phyloP scores from a whole-genome alignment of 2,113 vertebrate species.

The Helogale parvula region DNA sequence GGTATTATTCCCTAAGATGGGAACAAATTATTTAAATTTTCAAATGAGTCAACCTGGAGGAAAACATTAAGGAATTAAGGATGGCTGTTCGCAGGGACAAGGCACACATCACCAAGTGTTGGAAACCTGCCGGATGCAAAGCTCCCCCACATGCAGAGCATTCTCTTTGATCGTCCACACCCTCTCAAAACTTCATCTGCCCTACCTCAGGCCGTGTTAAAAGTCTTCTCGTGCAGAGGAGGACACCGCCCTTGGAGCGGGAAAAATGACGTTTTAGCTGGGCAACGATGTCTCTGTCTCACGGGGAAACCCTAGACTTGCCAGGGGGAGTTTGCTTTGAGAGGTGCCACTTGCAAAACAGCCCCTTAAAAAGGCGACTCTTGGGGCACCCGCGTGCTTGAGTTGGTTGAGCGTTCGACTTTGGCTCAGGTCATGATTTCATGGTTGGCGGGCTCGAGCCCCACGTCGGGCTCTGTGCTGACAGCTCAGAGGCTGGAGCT shows the following conservation, averaged over 20 bases:
- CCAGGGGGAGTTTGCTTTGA: neutral
- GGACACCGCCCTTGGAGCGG: neutral
- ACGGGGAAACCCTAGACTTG: neutral
- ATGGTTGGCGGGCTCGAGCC: too few relatives aligned
- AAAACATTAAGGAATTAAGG: neutral
- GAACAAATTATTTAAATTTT: neutral
- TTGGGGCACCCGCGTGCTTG: neutral
- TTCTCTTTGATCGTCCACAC: neutral
- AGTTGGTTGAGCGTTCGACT: too few relatives aligned
- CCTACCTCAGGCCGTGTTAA: neutral
- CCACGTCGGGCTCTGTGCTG: too few relatives aligned
- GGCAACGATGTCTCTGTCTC: neutral
- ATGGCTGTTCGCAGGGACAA: fast-evolving
- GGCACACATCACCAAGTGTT: fast-evolving
- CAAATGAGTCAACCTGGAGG: neutral
- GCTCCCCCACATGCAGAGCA: fast-evolving
- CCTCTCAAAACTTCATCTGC: neutral
- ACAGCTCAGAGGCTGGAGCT: too few relatives aligned
- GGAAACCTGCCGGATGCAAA: neutral
- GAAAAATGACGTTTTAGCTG: neutral
- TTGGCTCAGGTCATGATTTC: too few relatives aligned
- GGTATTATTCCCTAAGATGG: neutral
- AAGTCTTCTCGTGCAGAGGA: neutral
- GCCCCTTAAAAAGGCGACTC: neutral
- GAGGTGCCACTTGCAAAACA: neutral